Conservation (phyloP, 1,140 invertebrate species). For the Macrostomum lignano region DNA sequence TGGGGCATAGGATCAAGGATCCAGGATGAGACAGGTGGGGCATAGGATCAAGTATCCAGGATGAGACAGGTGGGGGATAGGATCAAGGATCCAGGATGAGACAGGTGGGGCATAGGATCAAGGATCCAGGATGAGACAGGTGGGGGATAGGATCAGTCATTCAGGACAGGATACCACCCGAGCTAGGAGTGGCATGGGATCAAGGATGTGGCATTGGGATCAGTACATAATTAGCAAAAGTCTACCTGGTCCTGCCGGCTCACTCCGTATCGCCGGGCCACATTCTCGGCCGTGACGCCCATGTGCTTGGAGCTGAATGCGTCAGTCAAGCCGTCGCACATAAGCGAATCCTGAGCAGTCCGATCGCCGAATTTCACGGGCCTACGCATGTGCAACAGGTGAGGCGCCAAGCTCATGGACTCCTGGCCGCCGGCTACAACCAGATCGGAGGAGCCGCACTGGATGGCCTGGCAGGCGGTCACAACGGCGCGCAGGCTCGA, state of each 20-base stretch:
- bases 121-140: too few relatives aligned
- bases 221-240: too few relatives aligned
- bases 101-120: too few relatives aligned
- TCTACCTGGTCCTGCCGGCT: conserved; percentile 44
- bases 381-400: conserved; percentile 37
- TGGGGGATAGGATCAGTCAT: too few relatives aligned
- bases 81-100: too few relatives aligned
- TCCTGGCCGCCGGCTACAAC: conserved; percentile 56
- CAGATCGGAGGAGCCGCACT: conserved; percentile 37
- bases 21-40: too few relatives aligned
- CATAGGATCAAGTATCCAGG: too few relatives aligned
- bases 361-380: conserved; percentile 41
- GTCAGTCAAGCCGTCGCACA: conserved; percentile 49
- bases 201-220: too few relatives aligned
- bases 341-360: conserved; percentile 39
- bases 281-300: conserved; percentile 54
- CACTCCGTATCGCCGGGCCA: conserved; percentile 40
- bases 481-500: conserved; percentile 48
- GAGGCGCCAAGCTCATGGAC: conserved; percentile 46
- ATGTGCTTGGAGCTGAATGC: conserved; percentile 48
- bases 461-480: conserved; percentile 40
- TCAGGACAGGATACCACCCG: too few relatives aligned
- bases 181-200: too few relatives aligned
- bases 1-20: too few relatives aligned
- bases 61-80: too few relatives aligned